These are phyloP conservation scores for Gadus macrocephalus DNA, from an alignment of 2,113 vertebrate species.

Conservation along the genomic window DNA sequence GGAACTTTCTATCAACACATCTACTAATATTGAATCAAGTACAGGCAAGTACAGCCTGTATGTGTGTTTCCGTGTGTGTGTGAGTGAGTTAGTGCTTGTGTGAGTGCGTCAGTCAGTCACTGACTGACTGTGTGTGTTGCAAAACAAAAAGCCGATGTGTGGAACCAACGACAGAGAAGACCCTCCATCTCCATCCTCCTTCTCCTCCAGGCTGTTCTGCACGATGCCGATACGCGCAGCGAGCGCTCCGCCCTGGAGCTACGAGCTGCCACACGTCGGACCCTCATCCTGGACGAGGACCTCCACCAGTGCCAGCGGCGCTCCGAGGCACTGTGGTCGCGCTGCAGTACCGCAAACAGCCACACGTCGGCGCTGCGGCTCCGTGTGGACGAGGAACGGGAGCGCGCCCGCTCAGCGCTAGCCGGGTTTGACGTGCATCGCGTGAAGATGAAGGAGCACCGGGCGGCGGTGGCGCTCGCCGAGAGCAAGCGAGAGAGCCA, in stretches of 20 bases:
- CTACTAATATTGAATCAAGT: too few species aligned
- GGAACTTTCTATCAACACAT: too few species aligned
- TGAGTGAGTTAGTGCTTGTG: not conserved
- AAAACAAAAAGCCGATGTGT: too few species aligned
- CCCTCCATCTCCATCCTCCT: too few species aligned
- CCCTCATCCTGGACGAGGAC: conserved; percentile 38
- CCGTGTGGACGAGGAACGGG: conserved; percentile 40
- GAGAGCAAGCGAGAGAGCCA: conserved; percentile 41
- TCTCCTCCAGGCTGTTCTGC: conserved; percentile 36
- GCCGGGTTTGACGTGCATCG: conserved; percentile 45
- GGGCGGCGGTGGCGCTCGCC: conserved; percentile 18
- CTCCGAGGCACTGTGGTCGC: conserved; percentile 13
- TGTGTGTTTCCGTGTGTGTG: not conserved
- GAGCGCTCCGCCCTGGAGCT: conserved; percentile 39
- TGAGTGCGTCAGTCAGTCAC: not conserved
- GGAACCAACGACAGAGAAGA: too few species aligned
- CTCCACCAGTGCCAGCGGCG: conserved; percentile 34
- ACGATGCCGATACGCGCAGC: conserved; percentile 33
- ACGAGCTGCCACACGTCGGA: conserved; percentile 33
- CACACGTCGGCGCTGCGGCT: conserved; percentile 46
- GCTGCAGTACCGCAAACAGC: conserved; percentile 22
- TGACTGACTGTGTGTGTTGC: not conserved
- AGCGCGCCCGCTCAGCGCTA: conserved; percentile 8
- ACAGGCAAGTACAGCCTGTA: too few species aligned
- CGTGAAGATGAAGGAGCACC: conserved; percentile 58